Base-by-base conservation (phyloP, 2,888 invertebrate species). In the Prionchulus punctatus region DNA sequence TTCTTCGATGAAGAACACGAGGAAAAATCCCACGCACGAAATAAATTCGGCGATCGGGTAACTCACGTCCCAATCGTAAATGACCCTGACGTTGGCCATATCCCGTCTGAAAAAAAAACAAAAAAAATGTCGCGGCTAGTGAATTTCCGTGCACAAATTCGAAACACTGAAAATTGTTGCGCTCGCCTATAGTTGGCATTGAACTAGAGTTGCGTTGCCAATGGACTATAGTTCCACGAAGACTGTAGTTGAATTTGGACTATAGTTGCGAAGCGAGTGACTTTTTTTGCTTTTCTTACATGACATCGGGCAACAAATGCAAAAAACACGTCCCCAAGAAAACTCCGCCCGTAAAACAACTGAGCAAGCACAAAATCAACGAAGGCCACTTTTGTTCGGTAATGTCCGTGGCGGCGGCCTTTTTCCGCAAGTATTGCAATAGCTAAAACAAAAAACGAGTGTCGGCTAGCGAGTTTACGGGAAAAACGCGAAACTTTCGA, bases 281-380 rank as follows among this genome's bases (percentile, higher is more conserved):
- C 12, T n/a, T 47, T n/a, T 26, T 15, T 7, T 31, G 21, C 54
- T n/a, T n/a, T n/a, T n/a, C n/a, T 21, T 61, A 66, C 45, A 54
- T 54, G 7, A 78, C 76, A 60, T 77, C 77, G 1, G 79, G 79
- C 47, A 79, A 72, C 3, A 79, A 67, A 63, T 79, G 78, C 45
- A 79, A 67, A 43, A 79, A 70, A 60, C 78, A 78, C 1, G 79
- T 78, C 1, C 74, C 78, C 58, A 79, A 68, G 65, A 79, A 79
- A 1, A 79, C 79, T 23, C 79, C 79, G 12, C 77, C 79, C 30
- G 78, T 77, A 66, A 75, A 78, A 66, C 79, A 79, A 58, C 74
- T 78, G 28, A 79, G 62, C 26, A 77, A 67, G 59, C 67, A 70
- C 2, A 70, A 60, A 31, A 65, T 54, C 36, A 70, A 54, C 1